Evolutionary conservation across 2,113 vertebrate genomes (phyloP).

Genomic region (Aleadryas rufinucha): DNA sequence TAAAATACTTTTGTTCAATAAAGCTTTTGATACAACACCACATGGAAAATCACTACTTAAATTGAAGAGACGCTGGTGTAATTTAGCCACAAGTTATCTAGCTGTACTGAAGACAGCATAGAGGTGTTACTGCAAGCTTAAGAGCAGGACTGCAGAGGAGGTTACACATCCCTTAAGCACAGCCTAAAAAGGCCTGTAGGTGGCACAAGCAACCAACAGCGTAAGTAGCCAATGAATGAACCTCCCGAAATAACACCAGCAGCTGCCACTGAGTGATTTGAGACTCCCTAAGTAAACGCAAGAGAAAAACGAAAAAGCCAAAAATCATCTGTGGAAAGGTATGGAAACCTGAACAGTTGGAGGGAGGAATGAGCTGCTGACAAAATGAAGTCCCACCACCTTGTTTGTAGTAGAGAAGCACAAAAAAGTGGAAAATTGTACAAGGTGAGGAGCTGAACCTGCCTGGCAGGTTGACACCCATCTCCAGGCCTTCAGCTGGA

Average conservation of each 20-base stretch:
- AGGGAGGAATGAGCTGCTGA: neutral
- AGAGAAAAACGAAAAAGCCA: neutral
- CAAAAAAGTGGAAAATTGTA: neutral
- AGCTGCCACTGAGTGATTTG: neutral
- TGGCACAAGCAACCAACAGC: fast-evolving
- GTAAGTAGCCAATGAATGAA: neutral
- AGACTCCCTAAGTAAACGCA: neutral
- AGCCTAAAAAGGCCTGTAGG: neutral
- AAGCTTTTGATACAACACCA: neutral
- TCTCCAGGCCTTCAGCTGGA: neutral
- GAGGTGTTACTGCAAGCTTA: neutral
- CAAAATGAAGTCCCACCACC: neutral
- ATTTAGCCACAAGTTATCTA: neutral
- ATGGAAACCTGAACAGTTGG: neutral
- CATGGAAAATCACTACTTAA: neutral
- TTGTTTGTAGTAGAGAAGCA: neutral
- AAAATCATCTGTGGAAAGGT: neutral
- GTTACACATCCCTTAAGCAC: neutral
- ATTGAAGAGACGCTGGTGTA: neutral
- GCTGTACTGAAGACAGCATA: neutral
- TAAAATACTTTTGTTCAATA: neutral
- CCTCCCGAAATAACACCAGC: neutral
- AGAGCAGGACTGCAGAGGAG: neutral
- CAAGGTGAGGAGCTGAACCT: neutral
- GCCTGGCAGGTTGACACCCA: fast-evolving